Base-by-base conservation (phyloP, 2,888 invertebrate genomes). In the Lithosia quadra region DNA sequence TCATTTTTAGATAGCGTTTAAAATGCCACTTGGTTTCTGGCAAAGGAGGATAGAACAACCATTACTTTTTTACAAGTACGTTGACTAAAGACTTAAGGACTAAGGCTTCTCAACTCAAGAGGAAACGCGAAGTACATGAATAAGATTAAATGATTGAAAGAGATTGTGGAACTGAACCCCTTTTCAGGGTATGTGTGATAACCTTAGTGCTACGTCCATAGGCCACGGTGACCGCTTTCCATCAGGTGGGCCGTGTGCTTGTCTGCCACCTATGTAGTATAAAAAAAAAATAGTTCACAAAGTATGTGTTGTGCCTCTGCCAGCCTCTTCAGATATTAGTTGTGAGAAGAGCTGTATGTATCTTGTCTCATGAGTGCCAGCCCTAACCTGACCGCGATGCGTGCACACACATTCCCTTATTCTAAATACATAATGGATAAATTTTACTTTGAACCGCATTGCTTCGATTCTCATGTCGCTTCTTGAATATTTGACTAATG, bases 371-470 rank as follows among this genome's bases (percentile, higher is more conserved):
- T 39, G 24, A 5, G 1, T 65, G 77, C 13, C 78, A 81, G 9
- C 81, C 81, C 81, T 81, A 72, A 53, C 28, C n/a, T 21, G 61
- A 68, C 67, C 65, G 69, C 63, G 71, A 78, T 81, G 81, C 81
- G 81, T 79, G 78, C 73, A 78, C 80, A 79, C 79, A 81, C 76
- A 66, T 79, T 73, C 67, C 71, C 73, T 65, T 87, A 87, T 88
- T 90, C 92, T 85, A 92, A 88, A 93, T 92, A 92, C 92, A 93
- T 92, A 87, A 92, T 92, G 89, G 84, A 90, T 89, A 81, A 85
- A 84, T 86, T 79, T 81, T 84, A 88, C 84, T 81, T 75, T 81
- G 86, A 84, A 88, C 78, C 72, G 75, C 80, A 82, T 76, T 78
- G 81, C 78, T 81, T 81, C 81, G 74, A 81, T 87, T 86, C 86